Percentiles rank a stretch among this genome's conserved stretches.
Evolutionary conservation across 30 jellyfish, hydroid and myxozoan species (phyloP).

Genomic region (Turritopsis rubra): DNA sequence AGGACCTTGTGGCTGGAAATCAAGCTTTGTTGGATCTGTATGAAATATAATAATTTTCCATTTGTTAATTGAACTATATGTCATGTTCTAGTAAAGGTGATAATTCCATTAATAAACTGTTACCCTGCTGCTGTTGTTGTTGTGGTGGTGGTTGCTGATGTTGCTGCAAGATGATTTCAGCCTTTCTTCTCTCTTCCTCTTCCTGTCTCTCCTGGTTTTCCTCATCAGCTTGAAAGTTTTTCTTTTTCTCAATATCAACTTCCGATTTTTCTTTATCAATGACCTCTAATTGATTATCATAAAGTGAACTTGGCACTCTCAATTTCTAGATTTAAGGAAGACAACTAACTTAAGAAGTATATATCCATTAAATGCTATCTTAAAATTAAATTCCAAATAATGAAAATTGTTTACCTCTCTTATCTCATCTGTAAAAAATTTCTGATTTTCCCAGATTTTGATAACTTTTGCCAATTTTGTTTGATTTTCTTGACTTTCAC

Average conservation of each 20-base stretch:
- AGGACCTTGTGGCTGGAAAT: background rate
- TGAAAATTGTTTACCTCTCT: conserved; percentile 43
- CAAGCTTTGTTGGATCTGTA: background rate
- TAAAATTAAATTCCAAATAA: background rate
- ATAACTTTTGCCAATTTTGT: conserved; percentile 67
- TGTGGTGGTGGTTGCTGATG: conserved; percentile 37
- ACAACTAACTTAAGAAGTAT: conserved; percentile 2
- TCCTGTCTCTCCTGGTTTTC: conserved; percentile 47
- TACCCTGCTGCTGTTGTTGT: background rate
- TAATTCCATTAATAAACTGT: background rate
- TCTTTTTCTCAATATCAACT: conserved; percentile 38
- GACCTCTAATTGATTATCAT: conserved; percentile 59
- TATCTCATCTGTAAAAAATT: conserved; percentile 47
- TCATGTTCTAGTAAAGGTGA: background rate
- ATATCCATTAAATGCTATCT: background rate
- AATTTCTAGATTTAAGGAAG: conserved; percentile 35
- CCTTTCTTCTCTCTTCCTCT: conserved; percentile 37
- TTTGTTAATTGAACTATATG: too few relatives aligned
- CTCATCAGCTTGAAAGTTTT: conserved; percentile 7
- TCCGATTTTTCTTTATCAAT: conserved; percentile 46
- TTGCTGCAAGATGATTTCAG: conserved; percentile 45
- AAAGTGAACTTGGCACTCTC: conserved; percentile 41
- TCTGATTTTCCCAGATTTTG: conserved; percentile 88
- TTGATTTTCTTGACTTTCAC: conserved; percentile 57
- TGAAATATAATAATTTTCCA: background rate